Percentiles rank a stretch among this genome's conserved stretches.
These are phyloP conservation scores for Phylloscopus trochiloides DNA, from an alignment of 2,113 vertebrate species.

Conservation along the genomic window DNA sequence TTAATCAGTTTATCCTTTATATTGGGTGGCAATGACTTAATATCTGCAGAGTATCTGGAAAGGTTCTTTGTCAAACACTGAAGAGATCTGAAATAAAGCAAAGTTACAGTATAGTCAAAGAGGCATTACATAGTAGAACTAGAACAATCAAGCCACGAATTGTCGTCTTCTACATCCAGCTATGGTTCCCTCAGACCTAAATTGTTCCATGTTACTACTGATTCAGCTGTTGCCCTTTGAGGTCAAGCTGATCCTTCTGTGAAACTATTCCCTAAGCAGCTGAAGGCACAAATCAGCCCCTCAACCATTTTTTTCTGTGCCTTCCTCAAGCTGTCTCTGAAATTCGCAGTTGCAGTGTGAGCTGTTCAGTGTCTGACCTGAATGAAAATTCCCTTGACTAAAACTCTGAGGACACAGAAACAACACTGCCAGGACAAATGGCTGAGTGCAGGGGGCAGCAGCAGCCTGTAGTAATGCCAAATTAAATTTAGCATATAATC, in stretches of 20 bases:
- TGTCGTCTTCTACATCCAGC: background rate
- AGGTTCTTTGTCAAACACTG: constrained; percentile 73
- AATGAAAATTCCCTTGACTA: background rate
- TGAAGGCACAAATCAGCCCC: background rate
- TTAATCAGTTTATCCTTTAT: constrained; percentile 85
- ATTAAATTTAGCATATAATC: background rate
- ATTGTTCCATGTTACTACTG: background rate
- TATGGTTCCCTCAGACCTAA: background rate
- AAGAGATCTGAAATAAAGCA: constrained; percentile 73
- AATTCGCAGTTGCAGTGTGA: background rate
- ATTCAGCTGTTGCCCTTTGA: background rate
- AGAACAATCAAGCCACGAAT: background rate
- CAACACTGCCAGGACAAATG: background rate
- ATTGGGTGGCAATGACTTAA: constrained; percentile 77
- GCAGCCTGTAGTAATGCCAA: background rate
- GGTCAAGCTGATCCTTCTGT: background rate
- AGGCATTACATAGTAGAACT: background rate
- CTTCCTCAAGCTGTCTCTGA: background rate
- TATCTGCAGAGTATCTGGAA: constrained; percentile 75
- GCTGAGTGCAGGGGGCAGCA: background rate
- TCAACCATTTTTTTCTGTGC: background rate
- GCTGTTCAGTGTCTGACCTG: background rate
- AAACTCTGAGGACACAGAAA: background rate
- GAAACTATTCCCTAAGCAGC: background rate
- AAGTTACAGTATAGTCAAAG: background rate